Evolutionary conservation across 2,888 invertebrate species (phyloP).

Genomic region (Agrenia bidenticulata): DNA sequence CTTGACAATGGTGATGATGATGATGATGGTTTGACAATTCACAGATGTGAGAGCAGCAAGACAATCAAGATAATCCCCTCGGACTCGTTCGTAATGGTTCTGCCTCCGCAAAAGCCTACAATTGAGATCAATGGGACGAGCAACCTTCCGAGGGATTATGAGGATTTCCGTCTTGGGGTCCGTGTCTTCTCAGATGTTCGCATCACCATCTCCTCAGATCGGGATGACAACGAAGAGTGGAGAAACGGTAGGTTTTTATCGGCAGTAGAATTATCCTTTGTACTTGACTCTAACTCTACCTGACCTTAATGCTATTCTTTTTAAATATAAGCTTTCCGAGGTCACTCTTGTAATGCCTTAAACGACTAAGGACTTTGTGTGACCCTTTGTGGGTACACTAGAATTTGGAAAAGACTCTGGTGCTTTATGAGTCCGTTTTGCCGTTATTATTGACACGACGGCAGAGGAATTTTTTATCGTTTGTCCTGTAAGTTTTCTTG

Average conservation of each 20-base stretch:
- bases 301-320: too few relatives aligned
- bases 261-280: neutral
- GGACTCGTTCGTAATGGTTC: conserved; percentile 83
- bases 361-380: too few relatives aligned
- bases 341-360: too few relatives aligned
- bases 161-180: conserved; percentile 82
- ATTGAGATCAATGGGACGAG: conserved; percentile 79
- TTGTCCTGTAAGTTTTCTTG: too few relatives aligned
- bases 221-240: conserved; percentile 54
- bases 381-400: too few relatives aligned
- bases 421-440: too few relatives aligned
- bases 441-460: too few relatives aligned
- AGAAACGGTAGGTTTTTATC: conserved; percentile 53
- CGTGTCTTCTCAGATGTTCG: conserved; percentile 82
- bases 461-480: too few relatives aligned
- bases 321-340: too few relatives aligned
- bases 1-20: conserved; percentile 28
- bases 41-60: conserved; percentile 73
- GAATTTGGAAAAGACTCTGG: too few relatives aligned
- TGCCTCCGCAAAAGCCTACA: conserved; percentile 80
- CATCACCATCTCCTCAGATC: conserved; percentile 63
- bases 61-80: conserved; percentile 72
- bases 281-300: too few relatives aligned
- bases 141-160: conserved; percentile 80
- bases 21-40: conserved; percentile 14